Evolutionary conservation across 2,797 vertebrate species (phyloP).

Genomic region (Antrozous pallidus): DNA sequence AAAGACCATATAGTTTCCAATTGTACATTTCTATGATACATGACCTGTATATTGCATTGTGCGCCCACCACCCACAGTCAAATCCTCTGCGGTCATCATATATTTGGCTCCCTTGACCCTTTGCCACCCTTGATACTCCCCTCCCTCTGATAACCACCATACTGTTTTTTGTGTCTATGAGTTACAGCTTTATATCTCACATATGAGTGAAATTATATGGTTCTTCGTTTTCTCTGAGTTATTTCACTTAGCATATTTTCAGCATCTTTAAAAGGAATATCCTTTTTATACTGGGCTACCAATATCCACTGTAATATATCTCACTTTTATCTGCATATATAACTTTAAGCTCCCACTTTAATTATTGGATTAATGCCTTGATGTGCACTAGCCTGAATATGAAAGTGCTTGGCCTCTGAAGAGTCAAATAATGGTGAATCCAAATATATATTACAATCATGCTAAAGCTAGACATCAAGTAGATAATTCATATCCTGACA

Average conservation of each 20-base stretch:
- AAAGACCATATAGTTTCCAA: neutral
- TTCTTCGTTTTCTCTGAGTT: neutral
- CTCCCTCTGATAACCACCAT: neutral
- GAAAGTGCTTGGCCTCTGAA: neutral
- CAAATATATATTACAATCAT: slow-evolving; percentile 49
- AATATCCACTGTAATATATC: neutral
- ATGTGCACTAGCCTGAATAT: neutral
- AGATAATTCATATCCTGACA: neutral
- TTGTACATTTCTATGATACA: neutral
- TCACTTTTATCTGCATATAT: neutral
- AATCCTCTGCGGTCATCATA: neutral
- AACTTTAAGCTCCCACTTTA: slow-evolving; percentile 27
- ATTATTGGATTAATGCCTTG: neutral
- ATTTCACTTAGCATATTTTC: neutral
- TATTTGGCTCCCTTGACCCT: neutral
- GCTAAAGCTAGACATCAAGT: slow-evolving; percentile 44
- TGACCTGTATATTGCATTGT: neutral
- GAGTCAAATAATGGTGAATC: slow-evolving; percentile 34
- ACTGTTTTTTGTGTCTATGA: neutral
- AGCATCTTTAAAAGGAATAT: neutral
- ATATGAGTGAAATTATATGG: neutral
- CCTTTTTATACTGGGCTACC: neutral
- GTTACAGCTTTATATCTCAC: neutral
- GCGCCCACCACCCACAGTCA: neutral
- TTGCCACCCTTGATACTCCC: neutral